Evolutionary conservation across 2,113 vertebrate genomes (phyloP).

Genomic region (Thunnus thynnus): DNA sequence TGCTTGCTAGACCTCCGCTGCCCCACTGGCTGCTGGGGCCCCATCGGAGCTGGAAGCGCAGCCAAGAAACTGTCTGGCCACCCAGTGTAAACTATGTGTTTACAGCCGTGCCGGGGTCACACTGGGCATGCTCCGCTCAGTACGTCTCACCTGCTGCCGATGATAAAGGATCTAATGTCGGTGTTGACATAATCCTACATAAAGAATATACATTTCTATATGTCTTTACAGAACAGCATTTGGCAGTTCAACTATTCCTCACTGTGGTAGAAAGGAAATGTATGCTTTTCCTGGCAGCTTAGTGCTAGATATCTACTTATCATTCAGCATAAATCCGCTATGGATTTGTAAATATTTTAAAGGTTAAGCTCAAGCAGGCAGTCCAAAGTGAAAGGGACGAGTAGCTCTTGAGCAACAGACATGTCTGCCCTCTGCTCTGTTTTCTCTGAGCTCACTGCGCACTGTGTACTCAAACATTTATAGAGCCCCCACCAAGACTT

Average conservation of each 20-base stretch:
- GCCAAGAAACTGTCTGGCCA: constrained; percentile 78
- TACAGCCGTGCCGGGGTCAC: constrained; percentile 71
- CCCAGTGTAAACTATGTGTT: constrained; percentile 81
- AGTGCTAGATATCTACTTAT: constrained; percentile 46
- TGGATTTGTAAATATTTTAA: constrained; percentile 72
- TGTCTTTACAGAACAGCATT: neutral
- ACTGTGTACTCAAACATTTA: constrained; percentile 74
- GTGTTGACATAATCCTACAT: constrained; percentile 5
- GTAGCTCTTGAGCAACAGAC: constrained; percentile 30
- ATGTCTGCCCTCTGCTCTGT: constrained; percentile 30
- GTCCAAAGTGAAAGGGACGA: constrained; percentile 40
- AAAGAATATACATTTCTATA: constrained; percentile 25
- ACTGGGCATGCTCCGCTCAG: constrained; percentile 60
- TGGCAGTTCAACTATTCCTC: neutral
- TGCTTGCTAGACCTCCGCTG: constrained; percentile 40
- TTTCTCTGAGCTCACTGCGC: constrained; percentile 42
- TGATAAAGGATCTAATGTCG: constrained; percentile 62
- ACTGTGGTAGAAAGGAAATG: neutral
- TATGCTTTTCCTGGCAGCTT: constrained; percentile 21
- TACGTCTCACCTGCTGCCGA: constrained; percentile 65
- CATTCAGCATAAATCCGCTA: constrained; percentile 39
- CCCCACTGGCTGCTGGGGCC: constrained; percentile 50
- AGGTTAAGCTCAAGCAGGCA: constrained; percentile 49
- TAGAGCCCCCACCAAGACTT: constrained; percentile 45
- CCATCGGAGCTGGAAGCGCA: constrained; percentile 31